These are phyloP conservation scores for Pollicipes pollicipes DNA, from an alignment of 1,140 invertebrate species.

Conservation along the genomic window DNA sequence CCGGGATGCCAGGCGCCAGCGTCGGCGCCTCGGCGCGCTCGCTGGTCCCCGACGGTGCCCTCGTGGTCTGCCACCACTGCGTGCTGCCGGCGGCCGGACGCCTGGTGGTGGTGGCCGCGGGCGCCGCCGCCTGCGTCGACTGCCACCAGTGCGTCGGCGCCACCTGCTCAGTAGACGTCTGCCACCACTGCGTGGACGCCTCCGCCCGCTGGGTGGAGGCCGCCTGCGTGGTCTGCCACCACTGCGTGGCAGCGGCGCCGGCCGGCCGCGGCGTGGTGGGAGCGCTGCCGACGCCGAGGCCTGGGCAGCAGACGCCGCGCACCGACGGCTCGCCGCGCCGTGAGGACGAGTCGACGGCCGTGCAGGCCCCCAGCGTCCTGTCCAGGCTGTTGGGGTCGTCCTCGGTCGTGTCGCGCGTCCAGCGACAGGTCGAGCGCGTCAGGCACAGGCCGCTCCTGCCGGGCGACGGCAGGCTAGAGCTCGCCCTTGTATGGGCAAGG, in stretches of 20 bases:
- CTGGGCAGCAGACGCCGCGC: background rate
- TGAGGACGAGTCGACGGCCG: background rate
- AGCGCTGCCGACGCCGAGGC: background rate
- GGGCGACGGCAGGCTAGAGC: no score
- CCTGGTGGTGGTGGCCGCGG: background rate
- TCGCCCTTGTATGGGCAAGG: no score
- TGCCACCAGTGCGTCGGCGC: background rate
- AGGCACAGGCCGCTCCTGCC: no score
- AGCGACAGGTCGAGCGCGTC: no score
- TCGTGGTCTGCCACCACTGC: background rate
- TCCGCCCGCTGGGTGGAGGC: no score
- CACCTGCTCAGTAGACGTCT: background rate
- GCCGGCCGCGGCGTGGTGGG: background rate
- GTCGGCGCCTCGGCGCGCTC: background rate
- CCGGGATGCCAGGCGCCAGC: background rate
- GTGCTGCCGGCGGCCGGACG: background rate
- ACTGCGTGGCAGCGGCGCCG: background rate
- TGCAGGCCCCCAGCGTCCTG: background rate
- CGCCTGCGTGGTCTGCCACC: background rate
- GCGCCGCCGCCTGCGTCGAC: background rate
- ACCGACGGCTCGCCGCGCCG: background rate
- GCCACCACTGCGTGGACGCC: no score
- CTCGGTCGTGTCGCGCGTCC: no score
- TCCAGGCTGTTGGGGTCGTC: background rate
- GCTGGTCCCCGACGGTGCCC: background rate